Conservation (phyloP, 2,888 invertebrate genomes). For the Cephus nigrinus region DNA sequence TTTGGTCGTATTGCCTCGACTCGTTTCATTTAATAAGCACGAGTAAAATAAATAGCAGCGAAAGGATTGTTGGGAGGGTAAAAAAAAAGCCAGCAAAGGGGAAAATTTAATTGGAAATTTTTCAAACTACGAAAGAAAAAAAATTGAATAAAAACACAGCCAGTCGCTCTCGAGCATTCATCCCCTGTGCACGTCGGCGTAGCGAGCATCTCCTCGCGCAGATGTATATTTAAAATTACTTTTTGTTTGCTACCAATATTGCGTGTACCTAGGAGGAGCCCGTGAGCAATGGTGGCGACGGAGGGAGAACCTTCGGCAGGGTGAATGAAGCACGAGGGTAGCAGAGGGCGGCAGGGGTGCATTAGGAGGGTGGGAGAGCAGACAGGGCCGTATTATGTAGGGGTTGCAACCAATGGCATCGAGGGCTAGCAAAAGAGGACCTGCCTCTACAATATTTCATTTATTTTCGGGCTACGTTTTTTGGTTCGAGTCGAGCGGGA, state of each 20-base stretch:
- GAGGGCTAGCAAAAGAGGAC: too few species aligned
- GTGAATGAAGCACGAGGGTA: too few species aligned
- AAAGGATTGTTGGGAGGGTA: neutral
- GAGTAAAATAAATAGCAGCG: too few species aligned
- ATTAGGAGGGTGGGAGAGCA: too few species aligned
- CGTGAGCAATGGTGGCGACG: neutral
- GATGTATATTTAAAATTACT: constrained; percentile 11
- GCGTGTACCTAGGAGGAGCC: neutral
- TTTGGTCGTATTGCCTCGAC: too few species aligned
- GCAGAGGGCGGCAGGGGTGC: too few species aligned
- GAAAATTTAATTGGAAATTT: constrained; percentile 16
- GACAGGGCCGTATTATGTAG: too few species aligned
- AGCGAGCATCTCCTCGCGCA: neutral
- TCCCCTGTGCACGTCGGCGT: too few species aligned
- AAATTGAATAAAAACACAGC: constrained; percentile 1
- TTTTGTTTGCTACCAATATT: constrained; percentile 12
- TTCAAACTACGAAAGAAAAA: constrained; percentile 7
- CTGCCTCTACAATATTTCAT: constrained; percentile 11
- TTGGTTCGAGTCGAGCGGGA: neutral
- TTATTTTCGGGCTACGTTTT: constrained; percentile 6
- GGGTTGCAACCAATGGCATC: too few species aligned
- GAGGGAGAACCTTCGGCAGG: too few species aligned
- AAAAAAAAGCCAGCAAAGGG: neutral
- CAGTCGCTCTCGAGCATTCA: neutral
- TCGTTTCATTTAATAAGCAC: too few species aligned